phyloP scores from a whole-genome alignment of 2,888 invertebrate genomes.

The Adelognathus sp. region DNA sequence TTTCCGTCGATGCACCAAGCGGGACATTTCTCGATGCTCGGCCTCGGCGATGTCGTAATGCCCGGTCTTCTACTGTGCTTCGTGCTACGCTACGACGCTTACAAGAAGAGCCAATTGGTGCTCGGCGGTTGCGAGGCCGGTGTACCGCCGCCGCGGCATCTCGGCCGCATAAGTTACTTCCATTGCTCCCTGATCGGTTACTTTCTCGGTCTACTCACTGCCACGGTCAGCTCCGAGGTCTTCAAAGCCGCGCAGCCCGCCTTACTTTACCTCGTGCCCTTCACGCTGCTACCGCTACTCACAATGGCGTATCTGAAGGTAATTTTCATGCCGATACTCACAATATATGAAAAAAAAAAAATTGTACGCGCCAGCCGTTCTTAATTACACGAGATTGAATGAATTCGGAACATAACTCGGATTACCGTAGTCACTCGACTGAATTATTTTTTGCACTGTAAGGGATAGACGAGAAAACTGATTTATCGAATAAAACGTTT shows the following conservation, averaged over 20 bases:
- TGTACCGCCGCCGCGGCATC: constrained; percentile 83
- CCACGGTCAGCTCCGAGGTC: constrained; percentile 98
- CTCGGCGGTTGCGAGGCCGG: constrained; percentile 84
- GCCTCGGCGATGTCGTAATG: constrained; percentile 95
- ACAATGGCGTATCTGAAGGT: constrained; percentile 99
- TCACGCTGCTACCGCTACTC: constrained; percentile 96
- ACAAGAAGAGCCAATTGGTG: constrained; percentile 94
- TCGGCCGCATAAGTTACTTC: constrained; percentile 92
- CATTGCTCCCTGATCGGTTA: constrained; percentile 99
- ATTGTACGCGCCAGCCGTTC: constrained; percentile 13
- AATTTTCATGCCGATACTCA: constrained; percentile 62
- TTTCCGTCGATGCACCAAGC: constrained; percentile 98
- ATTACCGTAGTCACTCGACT: constrained; percentile 14
- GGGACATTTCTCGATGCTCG: constrained; percentile 98
- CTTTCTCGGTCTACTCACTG: constrained; percentile 97
- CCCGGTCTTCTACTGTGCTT: constrained; percentile 97
- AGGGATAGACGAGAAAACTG: constrained; percentile 4
- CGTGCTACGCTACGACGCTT: constrained; percentile 98
- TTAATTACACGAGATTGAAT: constrained; percentile 2
- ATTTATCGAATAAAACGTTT: constrained; percentile 21
- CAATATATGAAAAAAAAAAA: too few relatives aligned
- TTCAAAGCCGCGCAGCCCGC: constrained; percentile 99
- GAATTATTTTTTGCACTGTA: constrained; percentile 12
- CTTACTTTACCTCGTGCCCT: constrained; percentile 97
- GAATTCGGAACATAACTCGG: neutral